Percentiles rank a stretch among this genome's conserved stretches.
These are phyloP conservation scores for Willowsia nigromaculata DNA, from an alignment of 2,888 invertebrate species.

Conservation along the genomic window DNA sequence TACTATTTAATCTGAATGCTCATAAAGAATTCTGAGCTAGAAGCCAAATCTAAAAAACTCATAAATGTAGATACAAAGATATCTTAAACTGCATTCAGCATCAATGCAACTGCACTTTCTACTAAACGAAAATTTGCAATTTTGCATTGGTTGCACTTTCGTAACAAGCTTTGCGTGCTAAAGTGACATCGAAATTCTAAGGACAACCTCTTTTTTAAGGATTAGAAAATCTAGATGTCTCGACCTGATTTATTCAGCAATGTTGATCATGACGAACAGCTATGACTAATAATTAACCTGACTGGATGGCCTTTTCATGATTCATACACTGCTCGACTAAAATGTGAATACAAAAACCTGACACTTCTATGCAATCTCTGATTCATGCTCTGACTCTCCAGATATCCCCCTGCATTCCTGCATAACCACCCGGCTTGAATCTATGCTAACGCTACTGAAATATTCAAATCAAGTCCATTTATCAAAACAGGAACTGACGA, in stretches of 20 bases:
- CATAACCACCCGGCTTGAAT: not conserved
- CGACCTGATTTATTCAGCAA: not conserved
- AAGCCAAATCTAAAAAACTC: constrained; percentile 62
- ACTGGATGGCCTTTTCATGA: constrained; percentile 21
- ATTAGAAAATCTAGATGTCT: not conserved
- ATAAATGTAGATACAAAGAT: not conserved
- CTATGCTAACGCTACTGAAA: not conserved
- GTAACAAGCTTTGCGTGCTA: not conserved
- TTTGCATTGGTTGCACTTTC: not conserved
- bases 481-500: not conserved
- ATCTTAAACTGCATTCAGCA: not conserved
- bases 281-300: not conserved
- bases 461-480: not conserved
- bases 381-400: not conserved
- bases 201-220: not conserved
- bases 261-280: not conserved
- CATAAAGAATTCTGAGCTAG: not conserved
- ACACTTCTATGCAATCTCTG: no score
- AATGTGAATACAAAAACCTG: no score
- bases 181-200: not conserved
- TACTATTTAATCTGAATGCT: constrained; percentile 36
- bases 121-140: not conserved
- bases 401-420: not conserved
- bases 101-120: not conserved
- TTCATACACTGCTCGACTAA: not conserved